These are phyloP conservation scores for Protobothrops mucrosquamatus DNA, from an alignment of 2,113 vertebrate species.

Conservation along the genomic window DNA sequence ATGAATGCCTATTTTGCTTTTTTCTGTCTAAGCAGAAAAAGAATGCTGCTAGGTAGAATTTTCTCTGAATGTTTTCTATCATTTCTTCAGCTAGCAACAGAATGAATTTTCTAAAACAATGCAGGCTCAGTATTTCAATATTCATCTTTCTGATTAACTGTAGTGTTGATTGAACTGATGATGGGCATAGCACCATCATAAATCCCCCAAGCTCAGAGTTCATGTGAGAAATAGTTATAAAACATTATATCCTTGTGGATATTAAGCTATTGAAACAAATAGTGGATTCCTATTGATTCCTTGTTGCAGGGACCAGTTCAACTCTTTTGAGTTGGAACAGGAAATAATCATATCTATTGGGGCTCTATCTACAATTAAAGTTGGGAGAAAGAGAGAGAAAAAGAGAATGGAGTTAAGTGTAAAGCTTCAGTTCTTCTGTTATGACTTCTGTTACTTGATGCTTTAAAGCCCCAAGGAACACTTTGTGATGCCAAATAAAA, in stretches of 20 bases:
- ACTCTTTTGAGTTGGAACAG: neutral
- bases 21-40: too few species aligned
- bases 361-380: neutral
- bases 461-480: conserved; percentile 46
- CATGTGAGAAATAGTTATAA: conserved; percentile 49
- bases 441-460: conserved; percentile 38
- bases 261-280: neutral
- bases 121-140: conserved; percentile 30
- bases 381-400: neutral
- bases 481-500: conserved; percentile 48
- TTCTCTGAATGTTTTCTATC: neutral
- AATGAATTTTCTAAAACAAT: neutral
- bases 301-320: neutral
- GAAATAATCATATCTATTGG: neutral
- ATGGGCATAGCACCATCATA: conserved; percentile 36
- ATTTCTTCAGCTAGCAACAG: neutral
- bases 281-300: neutral
- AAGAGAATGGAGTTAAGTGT: conserved; percentile 20
- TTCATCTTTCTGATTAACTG: conserved; percentile 51
- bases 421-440: conserved; percentile 31
- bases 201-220: conserved; percentile 23
- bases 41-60: neutral
- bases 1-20: too few species aligned
- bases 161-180: conserved; percentile 40
- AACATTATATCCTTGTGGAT: conserved; percentile 18